Conservation (phyloP, 2,888 invertebrate genomes). For the Eustalomyia histrio region DNA sequence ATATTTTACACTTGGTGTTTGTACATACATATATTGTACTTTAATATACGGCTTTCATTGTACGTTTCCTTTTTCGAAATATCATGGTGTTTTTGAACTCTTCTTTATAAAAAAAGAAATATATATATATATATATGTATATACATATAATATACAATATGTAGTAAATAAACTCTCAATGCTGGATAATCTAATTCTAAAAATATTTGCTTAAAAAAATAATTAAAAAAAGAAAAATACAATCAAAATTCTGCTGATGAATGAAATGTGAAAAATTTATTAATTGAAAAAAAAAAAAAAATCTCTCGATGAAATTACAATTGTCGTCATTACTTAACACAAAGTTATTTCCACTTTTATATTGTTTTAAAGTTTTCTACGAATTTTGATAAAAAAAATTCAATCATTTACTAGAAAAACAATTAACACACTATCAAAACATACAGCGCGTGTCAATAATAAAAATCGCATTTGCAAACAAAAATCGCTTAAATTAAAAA, state of each 20-base stretch:
- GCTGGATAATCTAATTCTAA: not conserved
- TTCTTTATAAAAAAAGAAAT: not conserved
- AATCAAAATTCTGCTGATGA: too few relatives aligned
- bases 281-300: not conserved
- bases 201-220: not conserved
- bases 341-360: not conserved
- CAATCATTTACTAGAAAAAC: not conserved
- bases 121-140: not conserved
- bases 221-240: too few relatives aligned
- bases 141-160: too few relatives aligned
- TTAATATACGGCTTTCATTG: not conserved
- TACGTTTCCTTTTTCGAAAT: slow-evolving; percentile 1
- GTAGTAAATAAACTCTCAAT: not conserved
- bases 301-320: too few relatives aligned
- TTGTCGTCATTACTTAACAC: too few relatives aligned
- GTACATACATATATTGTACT: not conserved
- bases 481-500: too few relatives aligned
- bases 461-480: too few relatives aligned
- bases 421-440: not conserved
- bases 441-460: too few relatives aligned
- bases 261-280: not conserved
- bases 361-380: not conserved
- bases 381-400: not conserved
- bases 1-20: slow-evolving; percentile 2
- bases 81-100: slow-evolving; percentile 6